Percentiles rank a stretch among this genome's conserved stretches.
phyloP scores from a whole-genome alignment of 2,797 vertebrate genomes.

The Myotis pilosus region DNA sequence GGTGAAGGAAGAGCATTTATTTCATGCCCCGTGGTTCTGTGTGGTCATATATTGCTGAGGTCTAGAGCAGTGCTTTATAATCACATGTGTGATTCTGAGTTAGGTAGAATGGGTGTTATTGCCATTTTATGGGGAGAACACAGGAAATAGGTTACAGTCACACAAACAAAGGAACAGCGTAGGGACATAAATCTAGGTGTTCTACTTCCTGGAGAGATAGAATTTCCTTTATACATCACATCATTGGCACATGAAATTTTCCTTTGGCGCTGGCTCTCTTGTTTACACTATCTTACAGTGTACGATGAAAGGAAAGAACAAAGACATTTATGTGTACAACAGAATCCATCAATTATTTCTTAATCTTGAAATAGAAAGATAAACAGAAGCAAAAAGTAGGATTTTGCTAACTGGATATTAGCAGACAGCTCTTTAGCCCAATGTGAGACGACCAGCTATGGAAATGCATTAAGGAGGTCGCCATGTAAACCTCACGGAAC shows the following conservation, averaged over 20 bases:
- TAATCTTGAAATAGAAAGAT: conserved; percentile 4
- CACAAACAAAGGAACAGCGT: not conserved
- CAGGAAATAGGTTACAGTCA: not conserved
- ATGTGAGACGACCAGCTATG: not conserved
- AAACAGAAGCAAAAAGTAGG: conserved; percentile 5
- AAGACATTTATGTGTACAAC: not conserved
- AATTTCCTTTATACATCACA: not conserved
- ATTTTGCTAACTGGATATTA: not conserved
- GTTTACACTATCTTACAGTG: not conserved
- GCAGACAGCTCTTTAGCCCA: not conserved
- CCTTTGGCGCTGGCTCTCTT: not conserved
- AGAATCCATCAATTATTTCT: not conserved
- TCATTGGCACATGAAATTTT: not conserved
- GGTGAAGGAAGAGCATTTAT: not conserved
- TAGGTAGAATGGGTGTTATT: not conserved
- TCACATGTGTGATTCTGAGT: not conserved
- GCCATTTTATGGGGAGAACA: not conserved
- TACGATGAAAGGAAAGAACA: not conserved
- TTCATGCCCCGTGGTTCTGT: not conserved
- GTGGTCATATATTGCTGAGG: not conserved
- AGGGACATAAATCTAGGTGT: not conserved
- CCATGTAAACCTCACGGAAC: not conserved
- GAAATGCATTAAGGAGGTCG: not conserved
- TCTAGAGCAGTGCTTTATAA: not conserved
- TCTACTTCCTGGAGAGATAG: not conserved